A percentile compares a stretch with the other conserved stretches of the same genome.
Conservation (phyloP, 2,888 invertebrate species). For the Cryptocephalus moraei region DNA sequence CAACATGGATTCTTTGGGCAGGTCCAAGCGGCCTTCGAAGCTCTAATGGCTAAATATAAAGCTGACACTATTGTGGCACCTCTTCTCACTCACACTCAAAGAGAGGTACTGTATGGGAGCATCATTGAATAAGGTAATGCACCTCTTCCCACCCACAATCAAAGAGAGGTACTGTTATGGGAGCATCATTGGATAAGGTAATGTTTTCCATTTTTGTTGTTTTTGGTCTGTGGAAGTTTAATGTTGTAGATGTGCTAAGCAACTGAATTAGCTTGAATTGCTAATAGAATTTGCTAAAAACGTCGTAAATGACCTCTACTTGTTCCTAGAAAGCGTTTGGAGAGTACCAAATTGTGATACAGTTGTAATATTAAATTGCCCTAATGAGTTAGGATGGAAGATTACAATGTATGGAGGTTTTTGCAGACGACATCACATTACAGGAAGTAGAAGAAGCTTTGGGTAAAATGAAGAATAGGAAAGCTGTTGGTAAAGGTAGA, state of each 20-base stretch:
- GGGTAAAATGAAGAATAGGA: no score
- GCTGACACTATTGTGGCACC: constrained; percentile 70
- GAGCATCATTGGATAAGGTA: constrained; percentile 71
- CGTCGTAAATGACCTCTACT: constrained; percentile 69
- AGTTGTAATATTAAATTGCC: constrained; percentile 88
- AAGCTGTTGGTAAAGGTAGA: no score
- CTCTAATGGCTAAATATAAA: constrained; percentile 78
- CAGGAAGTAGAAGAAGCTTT: no score
- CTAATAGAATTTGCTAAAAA: constrained; percentile 79
- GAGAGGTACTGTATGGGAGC: no score
- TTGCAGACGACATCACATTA: no score
- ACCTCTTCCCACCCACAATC: constrained; percentile 63
- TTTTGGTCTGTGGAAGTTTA: neutral
- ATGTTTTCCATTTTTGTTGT: neutral
- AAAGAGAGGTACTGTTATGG: constrained; percentile 71
- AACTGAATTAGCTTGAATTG: constrained; percentile 94
- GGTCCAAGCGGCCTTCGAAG: constrained; percentile 79
- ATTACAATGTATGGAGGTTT: constrained; percentile 77
- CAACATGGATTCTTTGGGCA: constrained; percentile 96
- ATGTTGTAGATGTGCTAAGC: constrained; percentile 65
- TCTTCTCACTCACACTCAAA: constrained; percentile 64
- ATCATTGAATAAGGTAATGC: no score
- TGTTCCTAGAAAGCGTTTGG: constrained; percentile 92
- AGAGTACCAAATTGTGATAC: constrained; percentile 86
- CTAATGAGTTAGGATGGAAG: constrained; percentile 69